Percentiles rank a stretch among this genome's conserved stretches.
Conservation (phyloP, 2,113 vertebrate species). For the Pteruthius melanotis region DNA sequence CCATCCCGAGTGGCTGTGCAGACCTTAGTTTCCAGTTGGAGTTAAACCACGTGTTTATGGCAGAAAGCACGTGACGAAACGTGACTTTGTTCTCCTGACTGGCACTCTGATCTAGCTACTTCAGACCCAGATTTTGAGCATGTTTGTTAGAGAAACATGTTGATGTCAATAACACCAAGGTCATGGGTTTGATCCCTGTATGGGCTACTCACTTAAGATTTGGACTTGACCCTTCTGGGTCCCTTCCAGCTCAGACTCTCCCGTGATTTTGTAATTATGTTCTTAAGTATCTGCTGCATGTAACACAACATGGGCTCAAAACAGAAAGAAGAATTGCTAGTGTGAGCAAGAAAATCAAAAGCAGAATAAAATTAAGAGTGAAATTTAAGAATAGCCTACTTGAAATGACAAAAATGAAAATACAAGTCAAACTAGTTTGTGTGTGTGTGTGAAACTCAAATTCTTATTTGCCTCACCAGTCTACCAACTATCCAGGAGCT, state of each 20-base stretch:
- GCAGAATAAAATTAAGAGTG: neutral
- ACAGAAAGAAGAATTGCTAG: neutral
- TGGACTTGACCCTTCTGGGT: neutral
- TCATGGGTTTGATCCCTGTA: neutral
- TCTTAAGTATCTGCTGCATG: neutral
- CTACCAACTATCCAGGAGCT: neutral
- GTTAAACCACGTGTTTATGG: neutral
- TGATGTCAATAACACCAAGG: neutral
- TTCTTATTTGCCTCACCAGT: neutral
- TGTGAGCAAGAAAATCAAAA: neutral
- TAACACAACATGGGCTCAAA: neutral
- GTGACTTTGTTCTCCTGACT: neutral
- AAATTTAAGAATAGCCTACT: neutral
- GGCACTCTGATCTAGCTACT: neutral
- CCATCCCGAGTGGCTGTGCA: accelerated
- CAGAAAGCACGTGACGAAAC: neutral
- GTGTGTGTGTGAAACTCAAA: neutral
- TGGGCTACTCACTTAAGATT: neutral
- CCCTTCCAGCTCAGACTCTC: neutral
- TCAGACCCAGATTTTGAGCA: neutral
- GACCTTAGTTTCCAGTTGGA: neutral
- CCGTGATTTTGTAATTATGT: neutral
- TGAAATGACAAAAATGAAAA: neutral
- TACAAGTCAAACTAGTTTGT: neutral
- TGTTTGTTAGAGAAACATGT: neutral